Percentiles rank a stretch among this genome's conserved stretches.
phyloP scores from a whole-genome alignment of 2,888 invertebrate genomes.

The Sepioteuthis lessoniana region DNA sequence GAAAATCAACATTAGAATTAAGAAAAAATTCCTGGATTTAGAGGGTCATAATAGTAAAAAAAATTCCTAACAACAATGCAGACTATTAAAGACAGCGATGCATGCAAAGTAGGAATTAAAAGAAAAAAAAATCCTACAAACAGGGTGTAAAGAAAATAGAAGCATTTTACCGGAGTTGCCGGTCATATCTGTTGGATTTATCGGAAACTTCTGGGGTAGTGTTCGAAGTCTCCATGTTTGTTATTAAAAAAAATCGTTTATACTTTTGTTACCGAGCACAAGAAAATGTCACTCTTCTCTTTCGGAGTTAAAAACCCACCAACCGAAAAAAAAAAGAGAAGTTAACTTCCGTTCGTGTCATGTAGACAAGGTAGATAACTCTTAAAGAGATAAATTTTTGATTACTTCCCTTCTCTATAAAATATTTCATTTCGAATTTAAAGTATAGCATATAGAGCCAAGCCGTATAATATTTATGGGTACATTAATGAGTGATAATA shows the following conservation, averaged over 20 bases:
- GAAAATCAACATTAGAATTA: too few relatives aligned
- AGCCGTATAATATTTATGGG: too few relatives aligned
- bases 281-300: neutral
- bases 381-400: neutral
- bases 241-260: neutral
- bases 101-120: neutral
- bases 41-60: too few relatives aligned
- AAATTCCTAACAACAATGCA: neutral
- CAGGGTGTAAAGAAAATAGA: neutral
- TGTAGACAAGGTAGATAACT: neutral
- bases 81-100: neutral
- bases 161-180: neutral
- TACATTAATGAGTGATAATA: too few relatives aligned
- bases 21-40: too few relatives aligned
- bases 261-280: neutral
- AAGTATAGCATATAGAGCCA: too few relatives aligned
- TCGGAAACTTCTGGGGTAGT: neutral
- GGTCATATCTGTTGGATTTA: slow-evolving; percentile 2
- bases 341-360: neutral
- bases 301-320: neutral
- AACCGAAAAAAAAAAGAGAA: neutral
- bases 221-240: neutral
- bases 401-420: neutral
- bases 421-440: too few relatives aligned
- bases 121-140: neutral